Percentiles rank a stretch among this genome's conserved stretches.
Evolutionary conservation across 2,797 vertebrate species (phyloP).

Genomic region (Neostethus bicornis): DNA sequence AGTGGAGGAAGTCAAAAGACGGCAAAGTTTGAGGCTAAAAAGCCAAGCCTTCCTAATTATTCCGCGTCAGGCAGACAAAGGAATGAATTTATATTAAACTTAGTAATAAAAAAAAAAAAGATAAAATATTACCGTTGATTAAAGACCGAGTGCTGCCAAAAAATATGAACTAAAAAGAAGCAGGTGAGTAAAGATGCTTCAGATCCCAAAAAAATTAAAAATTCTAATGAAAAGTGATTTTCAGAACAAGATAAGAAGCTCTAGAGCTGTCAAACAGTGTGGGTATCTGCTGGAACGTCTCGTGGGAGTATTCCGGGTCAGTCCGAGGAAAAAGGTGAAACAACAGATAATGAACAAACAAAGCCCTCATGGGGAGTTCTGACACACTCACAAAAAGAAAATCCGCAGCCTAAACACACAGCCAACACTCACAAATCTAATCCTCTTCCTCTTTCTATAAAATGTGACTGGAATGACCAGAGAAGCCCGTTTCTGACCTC

Average conservation of each 20-base stretch:
- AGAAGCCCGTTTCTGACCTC: constrained; percentile 45
- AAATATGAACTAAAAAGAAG: constrained; percentile 30
- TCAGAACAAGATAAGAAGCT: constrained; percentile 40
- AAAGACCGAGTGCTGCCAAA: constrained; percentile 19
- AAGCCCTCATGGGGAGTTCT: constrained; percentile 40
- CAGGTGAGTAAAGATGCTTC: constrained; percentile 14
- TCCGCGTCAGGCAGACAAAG: constrained; percentile 73
- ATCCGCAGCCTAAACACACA: constrained; percentile 38
- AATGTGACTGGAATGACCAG: constrained; percentile 20
- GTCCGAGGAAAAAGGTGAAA: constrained; percentile 32
- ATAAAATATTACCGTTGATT: constrained; percentile 39
- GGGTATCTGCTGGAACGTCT: constrained; percentile 34
- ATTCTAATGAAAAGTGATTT: constrained; percentile 42
- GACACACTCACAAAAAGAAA: constrained; percentile 64
- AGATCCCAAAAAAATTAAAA: constrained; percentile 23
- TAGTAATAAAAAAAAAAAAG: constrained; percentile 43
- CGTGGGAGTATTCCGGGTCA: constrained; percentile 63
- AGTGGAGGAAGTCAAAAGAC: constrained; percentile 74
- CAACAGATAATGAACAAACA: constrained; percentile 51
- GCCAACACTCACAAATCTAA: constrained; percentile 29
- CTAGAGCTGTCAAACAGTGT: constrained; percentile 39
- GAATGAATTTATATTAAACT: constrained; percentile 65
- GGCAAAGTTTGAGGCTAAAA: constrained; percentile 73
- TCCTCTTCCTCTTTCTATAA: constrained; percentile 1
- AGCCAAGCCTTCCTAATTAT: constrained; percentile 80